A percentile compares a stretch with the other conserved stretches of the same genome.
These are phyloP conservation scores for Naso thynnoides DNA, from an alignment of 2,797 vertebrate genomes.

Conservation along the genomic window DNA sequence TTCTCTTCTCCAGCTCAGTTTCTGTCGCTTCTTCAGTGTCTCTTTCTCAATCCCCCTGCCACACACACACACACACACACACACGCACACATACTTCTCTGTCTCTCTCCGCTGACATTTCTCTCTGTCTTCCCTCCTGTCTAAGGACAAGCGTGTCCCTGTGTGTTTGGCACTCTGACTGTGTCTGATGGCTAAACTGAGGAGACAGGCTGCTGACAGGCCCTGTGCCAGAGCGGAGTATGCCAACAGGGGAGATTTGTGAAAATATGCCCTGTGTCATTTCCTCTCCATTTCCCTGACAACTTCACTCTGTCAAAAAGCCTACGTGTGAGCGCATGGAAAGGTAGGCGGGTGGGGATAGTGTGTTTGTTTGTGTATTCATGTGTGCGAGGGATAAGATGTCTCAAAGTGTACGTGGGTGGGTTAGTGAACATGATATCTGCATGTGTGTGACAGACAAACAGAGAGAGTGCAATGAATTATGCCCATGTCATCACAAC, in stretches of 20 bases:
- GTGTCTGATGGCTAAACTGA: slow-evolving; percentile 81
- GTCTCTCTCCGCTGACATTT: slow-evolving; percentile 57
- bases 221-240: slow-evolving; percentile 72
- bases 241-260: slow-evolving; percentile 83
- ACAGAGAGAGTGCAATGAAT: slow-evolving; percentile 44
- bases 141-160: slow-evolving; percentile 71
- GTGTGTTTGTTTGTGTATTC: slow-evolving; percentile 50
- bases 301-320: slow-evolving; percentile 78
- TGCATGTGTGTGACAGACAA: slow-evolving; percentile 39
- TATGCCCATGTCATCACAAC: slow-evolving; percentile 55
- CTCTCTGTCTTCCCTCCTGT: slow-evolving; percentile 65
- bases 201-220: slow-evolving; percentile 85
- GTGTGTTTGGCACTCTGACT: slow-evolving; percentile 70
- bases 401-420: slow-evolving; percentile 51
- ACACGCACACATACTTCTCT: slow-evolving; percentile 13
- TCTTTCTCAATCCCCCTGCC: slow-evolving; percentile 29
- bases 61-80: not conserved
- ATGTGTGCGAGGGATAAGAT: slow-evolving; percentile 50
- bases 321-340: slow-evolving; percentile 53
- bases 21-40: slow-evolving; percentile 22
- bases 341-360: slow-evolving; percentile 52
- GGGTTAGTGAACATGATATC: slow-evolving; percentile 57
- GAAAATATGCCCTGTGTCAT: slow-evolving; percentile 86
- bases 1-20: slow-evolving; percentile 11
- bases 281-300: slow-evolving; percentile 80